Base-by-base conservation (phyloP, 2,888 invertebrate species). In the Eudasyphora cyanicolor region DNA sequence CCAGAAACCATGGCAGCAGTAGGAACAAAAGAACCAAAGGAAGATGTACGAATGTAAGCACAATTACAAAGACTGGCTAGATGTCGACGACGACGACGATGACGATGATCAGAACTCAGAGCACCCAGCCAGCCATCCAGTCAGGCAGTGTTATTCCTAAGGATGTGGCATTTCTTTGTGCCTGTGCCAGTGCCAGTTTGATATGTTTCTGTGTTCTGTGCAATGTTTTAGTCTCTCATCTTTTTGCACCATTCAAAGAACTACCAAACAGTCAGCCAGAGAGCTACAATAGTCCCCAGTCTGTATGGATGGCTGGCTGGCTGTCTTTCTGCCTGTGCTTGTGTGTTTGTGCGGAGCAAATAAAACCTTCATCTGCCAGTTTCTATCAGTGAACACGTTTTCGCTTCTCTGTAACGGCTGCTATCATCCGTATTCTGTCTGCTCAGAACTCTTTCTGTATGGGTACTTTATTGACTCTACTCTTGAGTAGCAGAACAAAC, bases 301-400 rank as follows among this genome's bases (percentile, higher is more conserved):
- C 5, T 32, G 17, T 38, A 17, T 12, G 35, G 24, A 2, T 32
- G 38, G 54, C 54, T 54, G 54, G 4, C 54, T 54, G 54, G 1
- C 21, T 21, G 19, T 2, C 21, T n/a, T 17, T 3, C 45, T 14
- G 45, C 45, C 45, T 14, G 45, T 42, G 32, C 21, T 32, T 60
- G 1, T 78, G 14, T 10, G 7, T 57, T 35, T 69, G 24, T 64
- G 35, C 3, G 64, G 12, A 64, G 64, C 64, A 64, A 64, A 64
- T 64, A 64, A 64, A 76, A 76, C 71, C 64, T 73, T 79, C 70
- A 70, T 74, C 69, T 82, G 69, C 17, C 49, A 74, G 62, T 79
- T 77, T 29, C 54, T 77, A 83, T 70, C 74, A 51, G n/a, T 75
- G 77, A 77, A 75, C 79, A 83, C 77, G 80, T 83, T 79, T 76